Evolutionary conservation across 1,140 invertebrate genomes (phyloP), one percentile per base, ranked within the genome.

Genomic region (Mylabris phalerata): DNA sequence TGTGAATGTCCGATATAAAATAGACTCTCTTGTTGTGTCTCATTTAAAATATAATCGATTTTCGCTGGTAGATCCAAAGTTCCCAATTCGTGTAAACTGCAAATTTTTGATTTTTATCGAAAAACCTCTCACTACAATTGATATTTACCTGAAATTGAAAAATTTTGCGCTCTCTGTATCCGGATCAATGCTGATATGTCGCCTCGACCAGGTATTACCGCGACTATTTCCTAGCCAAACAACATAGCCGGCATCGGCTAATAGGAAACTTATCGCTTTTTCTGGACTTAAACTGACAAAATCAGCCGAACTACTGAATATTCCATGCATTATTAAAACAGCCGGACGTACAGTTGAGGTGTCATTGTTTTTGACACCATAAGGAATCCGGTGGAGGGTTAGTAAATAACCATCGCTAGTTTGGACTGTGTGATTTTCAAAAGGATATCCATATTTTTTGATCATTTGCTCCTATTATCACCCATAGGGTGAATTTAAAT

Each of bases 371-470:
- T 32, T 32, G 27, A 32, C 64, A 50, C 70, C 75, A 41, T 71
- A 74, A 66, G 71, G 70, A 62, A 92, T 90, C 43, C 88, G 78
- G 64, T 90, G 88, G 25, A 90, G 48, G 0, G 80, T 83, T 3
- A 91, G 68, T 11, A 90, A 75, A 68, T 88, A 91, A 10, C 86
- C 87, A 68, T 92, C 89, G 40, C 82, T 73, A 0, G 88, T 90
- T n/a, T 76, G 65, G 0, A 87, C 75, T 0, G 78, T 74, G 65
- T 90, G 85, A 1, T 80, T 78, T 73, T 90, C 86, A 0, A 81
- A 78, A 0, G 75, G 75, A 71, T 90, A 91, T 47, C 88, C 88
- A 42, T 82, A 77, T 48, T 71, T 67, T 44, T 74, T 76, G 60
- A 87, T 82, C 39, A 87, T 75, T 60, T 87, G 80, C 2, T 78